Conservation (phyloP, 2,797 vertebrate species). For the Ara ararauna region DNA sequence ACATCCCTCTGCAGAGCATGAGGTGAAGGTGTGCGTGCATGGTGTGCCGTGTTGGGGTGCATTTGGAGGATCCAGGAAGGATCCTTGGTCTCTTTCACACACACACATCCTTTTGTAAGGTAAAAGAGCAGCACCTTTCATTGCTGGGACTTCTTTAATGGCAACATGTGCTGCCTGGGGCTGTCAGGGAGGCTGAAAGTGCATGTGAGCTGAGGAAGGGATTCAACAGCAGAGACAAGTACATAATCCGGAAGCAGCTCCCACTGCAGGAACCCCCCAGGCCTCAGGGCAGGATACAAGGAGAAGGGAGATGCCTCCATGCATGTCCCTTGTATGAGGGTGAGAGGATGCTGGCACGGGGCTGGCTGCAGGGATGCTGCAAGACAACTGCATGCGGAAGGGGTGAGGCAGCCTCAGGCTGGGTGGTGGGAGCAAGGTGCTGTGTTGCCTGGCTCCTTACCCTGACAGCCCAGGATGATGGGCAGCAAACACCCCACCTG, state of each 20-base stretch:
- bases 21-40: background rate
- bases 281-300: background rate
- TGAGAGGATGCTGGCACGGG: background rate
- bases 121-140: background rate
- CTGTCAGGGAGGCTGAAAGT: background rate
- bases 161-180: background rate
- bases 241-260: background rate
- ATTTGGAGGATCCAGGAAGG: background rate
- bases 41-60: rapidly evolving
- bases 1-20: rapidly evolving
- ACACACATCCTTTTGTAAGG: background rate
- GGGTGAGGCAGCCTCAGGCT: background rate
- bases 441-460: background rate
- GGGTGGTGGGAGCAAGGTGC: background rate
- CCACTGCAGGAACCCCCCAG: background rate
- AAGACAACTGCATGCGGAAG: background rate
- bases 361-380: background rate
- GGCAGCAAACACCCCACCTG: background rate
- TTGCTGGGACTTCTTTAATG: background rate
- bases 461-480: background rate
- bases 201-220: background rate
- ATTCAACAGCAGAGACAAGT: background rate
- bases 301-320: background rate
- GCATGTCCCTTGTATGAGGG: background rate
- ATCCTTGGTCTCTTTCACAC: background rate